Evolutionary conservation across 2,888 invertebrate species (phyloP).

Genomic region (Stenodera caucasica): DNA sequence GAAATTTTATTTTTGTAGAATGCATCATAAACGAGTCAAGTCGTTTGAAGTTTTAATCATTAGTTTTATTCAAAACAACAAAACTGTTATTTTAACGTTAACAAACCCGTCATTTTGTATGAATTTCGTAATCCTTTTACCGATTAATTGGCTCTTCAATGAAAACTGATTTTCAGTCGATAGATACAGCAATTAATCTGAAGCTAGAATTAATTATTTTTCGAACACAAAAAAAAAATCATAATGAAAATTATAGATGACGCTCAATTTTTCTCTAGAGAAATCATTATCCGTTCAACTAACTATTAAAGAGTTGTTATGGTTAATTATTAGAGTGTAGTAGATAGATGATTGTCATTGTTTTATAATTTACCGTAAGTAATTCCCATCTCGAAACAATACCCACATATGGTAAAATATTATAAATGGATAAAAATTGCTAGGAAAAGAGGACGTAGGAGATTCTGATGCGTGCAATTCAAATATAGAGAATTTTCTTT

Average conservation of each 20-base stretch:
- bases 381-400: background rate
- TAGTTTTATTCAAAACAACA: background rate
- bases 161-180: too few relatives aligned
- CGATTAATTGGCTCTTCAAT: background rate
- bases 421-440: background rate
- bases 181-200: too few relatives aligned
- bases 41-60: background rate
- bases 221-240: too few relatives aligned
- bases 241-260: background rate
- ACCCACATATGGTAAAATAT: background rate
- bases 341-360: background rate
- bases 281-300: background rate
- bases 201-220: background rate
- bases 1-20: too few relatives aligned
- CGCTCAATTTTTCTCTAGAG: slow-evolving; percentile 3
- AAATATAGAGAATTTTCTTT: background rate
- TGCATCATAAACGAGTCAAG: too few relatives aligned
- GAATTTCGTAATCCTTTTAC: background rate
- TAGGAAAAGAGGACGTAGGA: background rate
- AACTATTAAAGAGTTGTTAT: background rate
- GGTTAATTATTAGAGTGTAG: background rate
- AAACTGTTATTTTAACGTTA: background rate
- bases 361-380: background rate
- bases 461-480: background rate
- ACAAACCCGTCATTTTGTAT: background rate